Conservation (phyloP, 2,797 vertebrate species). For the Rhinogobio ventralis region DNA sequence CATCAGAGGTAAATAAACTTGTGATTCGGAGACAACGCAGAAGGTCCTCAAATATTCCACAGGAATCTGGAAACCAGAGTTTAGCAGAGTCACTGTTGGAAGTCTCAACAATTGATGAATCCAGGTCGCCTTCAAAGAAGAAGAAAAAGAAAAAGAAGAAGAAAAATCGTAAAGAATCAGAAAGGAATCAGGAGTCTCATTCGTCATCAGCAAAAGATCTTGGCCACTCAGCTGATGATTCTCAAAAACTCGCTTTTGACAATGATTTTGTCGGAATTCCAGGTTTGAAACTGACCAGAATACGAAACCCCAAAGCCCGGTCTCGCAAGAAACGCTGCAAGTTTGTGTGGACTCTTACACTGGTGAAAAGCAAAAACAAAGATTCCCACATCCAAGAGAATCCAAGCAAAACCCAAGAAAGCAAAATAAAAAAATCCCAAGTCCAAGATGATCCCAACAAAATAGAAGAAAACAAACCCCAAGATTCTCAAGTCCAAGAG, state of each 20-base stretch:
- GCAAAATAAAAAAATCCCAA: slow-evolving; percentile 1
- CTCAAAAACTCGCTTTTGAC: slow-evolving; percentile 59
- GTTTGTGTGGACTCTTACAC: slow-evolving; percentile 79
- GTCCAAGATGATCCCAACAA: neutral
- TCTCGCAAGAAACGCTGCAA: slow-evolving; percentile 76
- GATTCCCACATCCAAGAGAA: slow-evolving; percentile 44
- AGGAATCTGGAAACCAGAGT: slow-evolving; percentile 64
- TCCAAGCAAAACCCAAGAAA: slow-evolving; percentile 49
- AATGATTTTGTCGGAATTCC: slow-evolving; percentile 70
- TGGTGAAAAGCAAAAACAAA: slow-evolving; percentile 73
- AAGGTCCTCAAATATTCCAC: slow-evolving; percentile 60
- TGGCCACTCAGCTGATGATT: slow-evolving; percentile 56
- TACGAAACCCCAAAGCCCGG: slow-evolving; percentile 78
- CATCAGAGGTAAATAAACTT: slow-evolving; percentile 66
- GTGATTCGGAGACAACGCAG: slow-evolving; percentile 72
- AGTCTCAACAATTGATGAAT: slow-evolving; percentile 62
- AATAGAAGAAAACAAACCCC: neutral
- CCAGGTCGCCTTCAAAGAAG: slow-evolving; percentile 64
- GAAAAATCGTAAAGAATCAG: slow-evolving; percentile 70
- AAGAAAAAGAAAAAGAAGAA: slow-evolving; percentile 76
- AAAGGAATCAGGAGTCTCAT: slow-evolving; percentile 53
- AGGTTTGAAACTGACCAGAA: slow-evolving; percentile 76
- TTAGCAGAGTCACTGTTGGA: slow-evolving; percentile 66
- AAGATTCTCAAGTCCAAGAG: slow-evolving; percentile 39
- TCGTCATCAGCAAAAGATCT: slow-evolving; percentile 57